Base-by-base conservation (phyloP, 1,140 invertebrate species). In the Rhyacophila brunnea region DNA sequence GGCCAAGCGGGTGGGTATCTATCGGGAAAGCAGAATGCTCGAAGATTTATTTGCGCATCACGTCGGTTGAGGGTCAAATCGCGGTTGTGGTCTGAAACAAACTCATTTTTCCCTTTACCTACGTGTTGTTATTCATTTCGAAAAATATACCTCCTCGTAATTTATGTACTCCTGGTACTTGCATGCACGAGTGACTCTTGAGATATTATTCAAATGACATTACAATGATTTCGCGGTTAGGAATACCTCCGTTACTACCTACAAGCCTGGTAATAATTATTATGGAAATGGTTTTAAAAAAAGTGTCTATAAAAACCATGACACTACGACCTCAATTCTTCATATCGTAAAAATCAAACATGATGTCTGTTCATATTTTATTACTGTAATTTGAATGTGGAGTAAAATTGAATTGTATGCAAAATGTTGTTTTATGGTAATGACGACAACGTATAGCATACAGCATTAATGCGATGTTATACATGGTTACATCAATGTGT, bases 71-170 rank as follows among this genome's bases (percentile, higher is more conserved):
- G 53, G 60, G 60, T 62, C 60, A 62, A 55, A 14, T 58, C 51
- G 51, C 60, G 60, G 60, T 46, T 58, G 60, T 55, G 60, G 60
- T 50, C 40, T 54, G 49, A 34, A 55, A 50, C n/a, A 48, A 28
- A 49, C 14, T 23, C 19, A 11, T 17, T 45, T 17, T 45, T 15
- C 14, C 18, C 10, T 11, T 15, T 11, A 11, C 19, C 36, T 62
- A 62, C 60, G 60, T 62, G 60, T 56, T 48, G 60, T 44, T 36
- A 57, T 62, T 51, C 53, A 40, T 32, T 45, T 35, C 34, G 50
- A 51, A 32, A 19, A 32, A 42, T 40, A 13, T 17, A 15, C 43
- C 17, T 18, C 7, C 6, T 45, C 7, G 18, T 19, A 15, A 17
- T 5, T 19, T 45, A 45, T 19, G 18, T 19, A 17, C n/a, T 11